Evolutionary conservation across 2,797 vertebrate species (phyloP), one percentile per base, ranked within the genome.

Genomic region (Enteromius treurensis): DNA sequence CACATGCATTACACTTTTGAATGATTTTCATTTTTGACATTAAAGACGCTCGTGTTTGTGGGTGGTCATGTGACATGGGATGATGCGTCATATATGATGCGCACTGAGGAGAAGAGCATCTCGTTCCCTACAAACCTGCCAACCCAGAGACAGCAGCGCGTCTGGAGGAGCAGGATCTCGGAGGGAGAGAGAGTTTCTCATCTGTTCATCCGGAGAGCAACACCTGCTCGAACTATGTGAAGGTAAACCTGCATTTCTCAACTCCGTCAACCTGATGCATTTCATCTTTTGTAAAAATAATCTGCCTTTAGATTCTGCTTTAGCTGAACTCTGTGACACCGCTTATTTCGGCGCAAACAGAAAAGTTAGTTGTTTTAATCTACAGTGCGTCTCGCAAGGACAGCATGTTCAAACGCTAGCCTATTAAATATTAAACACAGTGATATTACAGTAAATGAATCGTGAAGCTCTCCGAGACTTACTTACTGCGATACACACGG

Each of bases 161-260:
- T 9, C 9, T 42, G 32, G 42, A 15, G 21, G 14, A 40, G 47
- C 79, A 14, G 67, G 65, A 60, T 11, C 78, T n/a, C 49, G 77
- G 58, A 80, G 47, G 37, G 55, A 40, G 58, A 80, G 45, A 55
- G 55, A 26, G 47, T 81, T 49, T 85, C 84, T 65, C 79, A 32
- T 77, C 78, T 80, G 79, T 68, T 90, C 87, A 88, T 83, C 89
- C 91, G 89, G 90, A 90, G 90, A 89, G 89, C 88, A 89, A 51
- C 92, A 88, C 91, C 92, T 90, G 88, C 86, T 55, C 83, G 86
- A 93, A 95, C 92, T 92, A 95, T 96, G 94, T 95, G 94, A 96
- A 95, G 90, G 95, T 95, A 95, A 91, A 87, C 1, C 51, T 10
- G 5, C 0, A 58, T 60, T 42, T 17, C 4, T 19, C n/a, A 15